These are phyloP conservation scores for Epizoanthus stellaris DNA, from an alignment of 92 coral and sea anemone genomes.

Conservation along the genomic window DNA sequence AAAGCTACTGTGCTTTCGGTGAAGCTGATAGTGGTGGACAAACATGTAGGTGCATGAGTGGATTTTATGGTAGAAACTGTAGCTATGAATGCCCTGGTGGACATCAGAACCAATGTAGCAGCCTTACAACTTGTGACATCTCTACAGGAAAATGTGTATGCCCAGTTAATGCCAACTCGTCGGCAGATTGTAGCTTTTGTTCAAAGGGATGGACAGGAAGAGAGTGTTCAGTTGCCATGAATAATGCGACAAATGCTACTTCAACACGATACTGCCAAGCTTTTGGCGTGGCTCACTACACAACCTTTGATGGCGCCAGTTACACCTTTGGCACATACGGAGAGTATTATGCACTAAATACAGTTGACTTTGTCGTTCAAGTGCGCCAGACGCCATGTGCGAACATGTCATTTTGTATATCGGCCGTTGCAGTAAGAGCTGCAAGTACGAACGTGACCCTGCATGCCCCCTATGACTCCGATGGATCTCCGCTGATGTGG, in stretches of 20 bases:
- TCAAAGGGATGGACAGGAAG: slow-evolving; percentile 62
- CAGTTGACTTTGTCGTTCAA: slow-evolving; percentile 50
- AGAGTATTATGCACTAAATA: slow-evolving; percentile 57
- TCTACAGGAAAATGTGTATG: slow-evolving; percentile 63
- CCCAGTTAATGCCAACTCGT: slow-evolving; percentile 58
- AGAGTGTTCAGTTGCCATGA: slow-evolving; percentile 66
- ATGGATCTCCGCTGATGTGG: slow-evolving; percentile 54
- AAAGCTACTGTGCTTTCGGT: slow-evolving; percentile 55
- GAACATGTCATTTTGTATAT: slow-evolving; percentile 56
- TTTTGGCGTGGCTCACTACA: slow-evolving; percentile 68
- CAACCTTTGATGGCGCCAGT: slow-evolving; percentile 65
- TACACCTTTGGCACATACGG: slow-evolving; percentile 61
- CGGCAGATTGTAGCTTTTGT: slow-evolving; percentile 60
- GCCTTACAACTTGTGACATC: slow-evolving; percentile 47
- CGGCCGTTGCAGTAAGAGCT: slow-evolving; percentile 64
- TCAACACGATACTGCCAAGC: slow-evolving; percentile 54
- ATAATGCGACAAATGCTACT: slow-evolving; percentile 17
- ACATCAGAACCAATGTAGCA: slow-evolving; percentile 51
- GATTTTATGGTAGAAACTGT: slow-evolving; percentile 63
- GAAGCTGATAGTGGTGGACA: not conserved
- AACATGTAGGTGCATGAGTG: slow-evolving; percentile 54
- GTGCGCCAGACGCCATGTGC: slow-evolving; percentile 68
- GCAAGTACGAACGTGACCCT: slow-evolving; percentile 48
- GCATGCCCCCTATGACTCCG: slow-evolving; percentile 46
- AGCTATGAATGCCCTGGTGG: slow-evolving; percentile 72